Conservation (phyloP, 2,113 vertebrate species). For the Cottus gobio region DNA sequence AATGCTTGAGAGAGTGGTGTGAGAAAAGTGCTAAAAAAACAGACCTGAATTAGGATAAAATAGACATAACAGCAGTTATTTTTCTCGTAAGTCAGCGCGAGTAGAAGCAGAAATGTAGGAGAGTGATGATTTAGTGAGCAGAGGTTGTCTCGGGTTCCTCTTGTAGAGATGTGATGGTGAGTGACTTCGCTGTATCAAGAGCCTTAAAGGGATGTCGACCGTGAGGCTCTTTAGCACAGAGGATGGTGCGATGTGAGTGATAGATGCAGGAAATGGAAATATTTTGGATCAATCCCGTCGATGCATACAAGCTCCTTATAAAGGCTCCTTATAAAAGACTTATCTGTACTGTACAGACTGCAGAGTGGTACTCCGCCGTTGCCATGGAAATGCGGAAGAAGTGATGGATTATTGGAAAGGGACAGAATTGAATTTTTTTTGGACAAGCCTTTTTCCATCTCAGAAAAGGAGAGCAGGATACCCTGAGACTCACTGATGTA, state of each 20-base stretch:
- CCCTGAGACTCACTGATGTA: neutral
- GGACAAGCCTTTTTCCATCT: conserved; percentile 17
- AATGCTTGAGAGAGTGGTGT: neutral
- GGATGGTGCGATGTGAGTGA: neutral
- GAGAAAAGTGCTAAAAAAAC: conserved; percentile 10
- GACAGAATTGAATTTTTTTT: conserved; percentile 21
- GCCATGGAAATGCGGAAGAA: conserved; percentile 72
- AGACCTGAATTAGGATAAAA: neutral
- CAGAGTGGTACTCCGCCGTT: conserved; percentile 61
- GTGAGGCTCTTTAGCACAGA: conserved; percentile 5
- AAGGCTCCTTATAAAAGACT: conserved; percentile 42
- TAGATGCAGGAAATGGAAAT: conserved; percentile 22
- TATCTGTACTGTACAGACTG: conserved; percentile 46
- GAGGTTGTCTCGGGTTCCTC: conserved; percentile 31
- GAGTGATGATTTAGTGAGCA: conserved; percentile 25
- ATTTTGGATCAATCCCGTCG: conserved; percentile 31
- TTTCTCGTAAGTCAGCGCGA: neutral
- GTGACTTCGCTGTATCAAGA: neutral
- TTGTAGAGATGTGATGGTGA: conserved; percentile 1
- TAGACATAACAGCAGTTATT: neutral
- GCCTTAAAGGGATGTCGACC: conserved; percentile 8
- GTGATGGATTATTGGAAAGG: conserved; percentile 60
- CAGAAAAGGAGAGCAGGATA: neutral
- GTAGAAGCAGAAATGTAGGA: conserved; percentile 22
- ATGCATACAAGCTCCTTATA: conserved; percentile 33